These are phyloP conservation scores for Eublepharis macularius DNA, from an alignment of 2,113 vertebrate genomes.

Conservation along the genomic window DNA sequence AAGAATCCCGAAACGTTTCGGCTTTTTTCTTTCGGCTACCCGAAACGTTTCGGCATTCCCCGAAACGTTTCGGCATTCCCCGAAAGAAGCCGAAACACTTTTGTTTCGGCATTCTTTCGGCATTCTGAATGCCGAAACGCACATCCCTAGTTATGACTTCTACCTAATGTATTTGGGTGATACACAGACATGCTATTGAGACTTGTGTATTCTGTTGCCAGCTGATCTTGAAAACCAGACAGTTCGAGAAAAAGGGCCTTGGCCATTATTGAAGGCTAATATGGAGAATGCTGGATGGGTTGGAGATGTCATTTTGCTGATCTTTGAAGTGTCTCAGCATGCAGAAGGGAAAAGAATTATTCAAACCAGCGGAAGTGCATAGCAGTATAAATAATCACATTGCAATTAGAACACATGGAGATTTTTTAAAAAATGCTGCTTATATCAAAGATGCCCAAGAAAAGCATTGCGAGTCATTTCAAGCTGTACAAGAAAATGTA, in stretches of 20 bases:
- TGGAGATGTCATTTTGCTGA: conserved; percentile 3
- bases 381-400: conserved; percentile 12
- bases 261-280: background rate
- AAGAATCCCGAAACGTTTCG: too few species aligned
- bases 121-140: too few species aligned
- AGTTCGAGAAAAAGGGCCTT: background rate
- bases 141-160: background rate
- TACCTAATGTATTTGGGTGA: background rate
- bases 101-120: too few species aligned
- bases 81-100: too few species aligned
- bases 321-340: conserved; percentile 8
- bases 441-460: background rate
- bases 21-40: too few species aligned
- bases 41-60: too few species aligned
- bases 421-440: conserved; percentile 4
- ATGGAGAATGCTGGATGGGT: background rate
- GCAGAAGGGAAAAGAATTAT: background rate
- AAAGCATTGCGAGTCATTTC: conserved; percentile 26
- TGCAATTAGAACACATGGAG: background rate
- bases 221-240: background rate
- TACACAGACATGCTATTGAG: background rate
- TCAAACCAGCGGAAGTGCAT: conserved; percentile 1
- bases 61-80: too few species aligned
- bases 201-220: background rate
- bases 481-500: conserved; percentile 16